These are phyloP conservation scores for Microctenopoma lineatum DNA, from an alignment of 2,797 vertebrate species.

Conservation along the genomic window DNA sequence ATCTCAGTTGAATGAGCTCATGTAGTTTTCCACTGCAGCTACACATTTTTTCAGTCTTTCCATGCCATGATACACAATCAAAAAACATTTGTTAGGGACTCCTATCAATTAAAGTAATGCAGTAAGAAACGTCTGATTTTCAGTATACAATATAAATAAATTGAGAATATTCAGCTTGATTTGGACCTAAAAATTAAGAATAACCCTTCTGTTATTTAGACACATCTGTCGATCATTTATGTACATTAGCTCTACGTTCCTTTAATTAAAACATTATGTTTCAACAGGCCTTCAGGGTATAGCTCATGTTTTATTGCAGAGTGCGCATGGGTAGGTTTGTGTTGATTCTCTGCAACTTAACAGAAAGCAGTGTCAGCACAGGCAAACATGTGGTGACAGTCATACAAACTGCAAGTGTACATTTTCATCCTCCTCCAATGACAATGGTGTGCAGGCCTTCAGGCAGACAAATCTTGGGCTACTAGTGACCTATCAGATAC, in stretches of 20 bases:
- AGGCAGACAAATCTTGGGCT: constrained; percentile 25
- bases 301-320: constrained; percentile 52
- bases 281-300: constrained; percentile 19
- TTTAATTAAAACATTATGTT: constrained; percentile 5
- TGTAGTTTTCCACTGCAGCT: constrained; percentile 24
- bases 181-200: constrained; percentile 12
- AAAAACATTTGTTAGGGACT: constrained; percentile 9
- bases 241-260: background rate
- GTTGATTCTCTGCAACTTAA: constrained; percentile 25
- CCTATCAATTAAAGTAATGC: constrained; percentile 32
- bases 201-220: constrained; percentile 14
- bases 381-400: constrained; percentile 6
- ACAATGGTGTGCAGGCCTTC: constrained; percentile 19
- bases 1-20: constrained; percentile 26
- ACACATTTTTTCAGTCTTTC: constrained; percentile 33
- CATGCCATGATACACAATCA: constrained; percentile 22
- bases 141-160: constrained; percentile 24
- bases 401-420: constrained; percentile 25
- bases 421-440: constrained; percentile 12
- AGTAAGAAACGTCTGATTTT: constrained; percentile 18
- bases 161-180: constrained; percentile 10
- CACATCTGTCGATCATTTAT: constrained; percentile 9
- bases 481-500: constrained; percentile 49
- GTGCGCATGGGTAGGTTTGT: constrained; percentile 9
- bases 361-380: constrained; percentile 33